Evolutionary conservation across 2,113 vertebrate species (phyloP).

Genomic region (Limnothrissa miodon): DNA sequence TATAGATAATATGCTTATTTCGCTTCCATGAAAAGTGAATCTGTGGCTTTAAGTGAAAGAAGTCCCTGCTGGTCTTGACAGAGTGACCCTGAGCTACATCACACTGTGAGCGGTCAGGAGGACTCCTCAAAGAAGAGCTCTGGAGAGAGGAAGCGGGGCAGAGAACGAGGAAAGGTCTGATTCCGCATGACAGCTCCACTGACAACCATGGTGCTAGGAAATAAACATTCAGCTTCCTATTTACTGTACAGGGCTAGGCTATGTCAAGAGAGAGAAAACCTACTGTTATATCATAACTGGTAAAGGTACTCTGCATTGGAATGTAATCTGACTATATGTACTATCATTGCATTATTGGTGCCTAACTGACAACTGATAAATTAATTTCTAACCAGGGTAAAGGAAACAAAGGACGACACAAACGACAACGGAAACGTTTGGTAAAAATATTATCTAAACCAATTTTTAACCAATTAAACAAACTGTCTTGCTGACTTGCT

Average conservation of each 20-base stretch:
- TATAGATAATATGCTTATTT: no score
- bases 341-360: background rate
- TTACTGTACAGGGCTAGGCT: background rate
- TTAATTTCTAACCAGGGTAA: slow-evolving; percentile 72
- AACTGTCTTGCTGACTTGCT: background rate
- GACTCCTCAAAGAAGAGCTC: slow-evolving; percentile 60
- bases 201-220: background rate
- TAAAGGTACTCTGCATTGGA: background rate
- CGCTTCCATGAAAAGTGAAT: background rate
- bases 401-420: slow-evolving; percentile 75
- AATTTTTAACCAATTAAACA: background rate
- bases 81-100: slow-evolving; percentile 59
- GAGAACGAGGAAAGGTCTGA: slow-evolving; percentile 69
- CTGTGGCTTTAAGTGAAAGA: background rate
- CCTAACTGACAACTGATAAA: background rate
- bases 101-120: slow-evolving; percentile 53
- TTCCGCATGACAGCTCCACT: background rate
- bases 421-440: slow-evolving; percentile 72
- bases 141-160: slow-evolving; percentile 69
- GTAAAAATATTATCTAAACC: slow-evolving; percentile 65
- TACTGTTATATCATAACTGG: background rate
- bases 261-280: background rate
- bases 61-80: slow-evolving; percentile 32
- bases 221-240: background rate
- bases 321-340: background rate